Percentiles rank a stretch among this genome's conserved stretches.
phyloP scores from a whole-genome alignment of 2,888 invertebrate genomes.

The Cheilosia pagana region DNA sequence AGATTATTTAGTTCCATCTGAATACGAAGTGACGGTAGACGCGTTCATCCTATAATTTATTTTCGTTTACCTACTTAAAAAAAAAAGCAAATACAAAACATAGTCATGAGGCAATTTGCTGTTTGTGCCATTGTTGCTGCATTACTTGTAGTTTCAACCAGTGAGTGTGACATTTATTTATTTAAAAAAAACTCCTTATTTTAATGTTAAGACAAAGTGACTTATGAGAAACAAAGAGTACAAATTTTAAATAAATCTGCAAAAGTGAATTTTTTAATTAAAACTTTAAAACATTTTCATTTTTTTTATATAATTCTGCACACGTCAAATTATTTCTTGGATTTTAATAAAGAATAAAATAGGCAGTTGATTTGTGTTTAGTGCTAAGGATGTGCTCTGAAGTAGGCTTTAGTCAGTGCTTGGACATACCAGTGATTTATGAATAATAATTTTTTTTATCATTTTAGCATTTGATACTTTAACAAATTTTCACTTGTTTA shows the following conservation, averaged over 20 bases:
- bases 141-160: slow-evolving; percentile 81
- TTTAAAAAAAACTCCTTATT: slow-evolving; percentile 9
- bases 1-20: slow-evolving; percentile 44
- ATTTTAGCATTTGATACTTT: too few species aligned
- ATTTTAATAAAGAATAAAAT: too few species aligned
- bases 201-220: slow-evolving; percentile 5
- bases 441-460: too few species aligned
- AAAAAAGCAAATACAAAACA: slow-evolving; percentile 52
- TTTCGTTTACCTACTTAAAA: slow-evolving; percentile 43
- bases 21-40: slow-evolving; percentile 59
- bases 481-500: too few species aligned
- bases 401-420: too few species aligned
- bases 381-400: too few species aligned
- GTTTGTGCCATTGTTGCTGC: slow-evolving; percentile 81
- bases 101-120: slow-evolving; percentile 81
- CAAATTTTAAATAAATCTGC: not conserved
- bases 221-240: not conserved
- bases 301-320: too few species aligned
- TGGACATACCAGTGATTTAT: too few species aligned
- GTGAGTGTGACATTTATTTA: slow-evolving; percentile 79
- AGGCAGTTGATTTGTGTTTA: too few species aligned
- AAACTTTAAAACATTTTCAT: too few species aligned
- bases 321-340: too few species aligned
- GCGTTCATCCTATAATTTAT: slow-evolving; percentile 56
- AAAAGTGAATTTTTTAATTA: too few species aligned